Percentiles rank a stretch among this genome's conserved stretches.
These are phyloP conservation scores for Engystomops pustulosus DNA, from an alignment of 2,113 vertebrate species.

Conservation along the genomic window DNA sequence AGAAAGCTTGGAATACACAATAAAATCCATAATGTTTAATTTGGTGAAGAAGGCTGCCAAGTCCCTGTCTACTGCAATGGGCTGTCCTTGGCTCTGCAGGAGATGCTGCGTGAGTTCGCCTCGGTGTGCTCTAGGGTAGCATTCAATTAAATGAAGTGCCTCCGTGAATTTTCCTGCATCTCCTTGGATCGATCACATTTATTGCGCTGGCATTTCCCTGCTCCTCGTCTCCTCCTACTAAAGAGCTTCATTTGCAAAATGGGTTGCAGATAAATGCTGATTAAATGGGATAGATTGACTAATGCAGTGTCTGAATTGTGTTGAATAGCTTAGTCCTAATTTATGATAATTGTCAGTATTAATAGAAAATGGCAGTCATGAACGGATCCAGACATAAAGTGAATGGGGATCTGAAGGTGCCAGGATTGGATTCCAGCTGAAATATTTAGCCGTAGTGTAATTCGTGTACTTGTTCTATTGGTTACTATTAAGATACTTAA, in stretches of 20 bases:
- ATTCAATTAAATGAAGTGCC: conserved; percentile 70
- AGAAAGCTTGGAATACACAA: conserved; percentile 2
- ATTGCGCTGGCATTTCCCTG: neutral
- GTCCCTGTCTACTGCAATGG: conserved; percentile 5
- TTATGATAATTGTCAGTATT: neutral
- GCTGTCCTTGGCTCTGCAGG: conserved; percentile 10
- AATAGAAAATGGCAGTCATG: neutral
- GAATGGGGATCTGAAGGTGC: neutral
- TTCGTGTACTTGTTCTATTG: too few relatives aligned
- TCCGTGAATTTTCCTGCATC: conserved; percentile 59
- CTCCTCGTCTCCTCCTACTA: neutral
- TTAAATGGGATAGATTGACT: conserved; percentile 11
- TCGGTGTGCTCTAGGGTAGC: conserved; percentile 60
- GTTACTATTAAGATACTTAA: too few relatives aligned
- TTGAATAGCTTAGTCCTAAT: neutral
- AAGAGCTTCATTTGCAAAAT: conserved; percentile 59
- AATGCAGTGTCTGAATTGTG: conserved; percentile 5
- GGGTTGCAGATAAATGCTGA: conserved; percentile 37
- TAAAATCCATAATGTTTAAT: conserved; percentile 25
- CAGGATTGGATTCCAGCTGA: neutral
- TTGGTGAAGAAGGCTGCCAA: neutral
- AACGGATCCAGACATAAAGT: neutral
- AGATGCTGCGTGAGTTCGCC: conserved; percentile 37
- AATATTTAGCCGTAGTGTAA: neutral
- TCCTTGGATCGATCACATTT: conserved; percentile 65